Evolutionary conservation across 2,888 invertebrate species (phyloP), one percentile per base, ranked within the genome.

Genomic region (Phymatocera aterrima): DNA sequence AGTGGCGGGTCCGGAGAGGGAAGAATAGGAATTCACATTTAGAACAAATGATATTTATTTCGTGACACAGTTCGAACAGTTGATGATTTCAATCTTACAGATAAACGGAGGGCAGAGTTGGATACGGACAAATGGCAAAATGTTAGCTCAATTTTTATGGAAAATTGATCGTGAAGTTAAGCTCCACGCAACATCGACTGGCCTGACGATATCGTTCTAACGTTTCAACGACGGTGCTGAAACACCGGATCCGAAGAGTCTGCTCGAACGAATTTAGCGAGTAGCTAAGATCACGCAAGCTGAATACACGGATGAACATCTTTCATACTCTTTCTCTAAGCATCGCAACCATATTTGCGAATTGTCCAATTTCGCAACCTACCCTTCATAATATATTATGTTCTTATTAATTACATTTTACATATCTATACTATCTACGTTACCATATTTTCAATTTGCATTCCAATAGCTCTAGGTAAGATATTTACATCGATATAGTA

Each of bases 1-100:
- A 64, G n/a, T 37, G 6, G 37, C 12, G 37, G 15, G 37, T 37
- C 1, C 8, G 28, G 8, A 40, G 0, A 15, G 18, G 1, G 8
- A 2, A 60, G 24, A 75, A n/a, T 34, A n/a, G 18, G 60, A 24
- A 75, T 24, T 4, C 4, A n/a, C 21, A 34, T 61, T 15, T 88
- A 86, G 85, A 90, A 89, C 88, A 87, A 89, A 87, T 88, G 84
- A 86, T 89, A 88, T 89, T 90, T 90, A 89, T 89, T 89, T 84
- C 83, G 85, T 85, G 84, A 85, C 80, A 84, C 85, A 85, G 83
- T 83, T 88, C 60, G 86, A 88, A 88, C 88, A 87, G 84, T 85
- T 82, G 84, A 82, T 83, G 84, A 85, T 82, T 83, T 78, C 79
- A 75, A 75, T 75, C 75, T 75, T 75, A 75, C n/a, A 57, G 24